Evolutionary conservation across 2,888 invertebrate genomes (phyloP), one percentile per base, ranked within the genome.

Genomic region (Sinelater perroti): DNA sequence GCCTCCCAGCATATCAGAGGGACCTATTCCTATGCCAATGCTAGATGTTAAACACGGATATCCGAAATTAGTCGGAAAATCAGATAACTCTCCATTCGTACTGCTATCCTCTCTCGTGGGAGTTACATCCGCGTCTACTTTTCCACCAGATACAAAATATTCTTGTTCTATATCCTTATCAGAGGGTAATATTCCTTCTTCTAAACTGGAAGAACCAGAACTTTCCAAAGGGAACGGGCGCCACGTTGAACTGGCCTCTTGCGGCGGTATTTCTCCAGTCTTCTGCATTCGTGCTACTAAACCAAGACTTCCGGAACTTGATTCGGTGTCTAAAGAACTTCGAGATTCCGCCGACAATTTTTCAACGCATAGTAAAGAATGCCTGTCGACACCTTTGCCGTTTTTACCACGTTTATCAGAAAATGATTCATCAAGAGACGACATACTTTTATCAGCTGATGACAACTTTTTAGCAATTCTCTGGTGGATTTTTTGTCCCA

Each of bases 171-270:
- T 55, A 62, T 88, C 88, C 28, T 86, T 86, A 72, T 91, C 91
- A 38, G 89, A 87, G 6, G 90, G 89, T 69, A 90, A 85, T 83
- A 90, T 88, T 3, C 88, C 90, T 73, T 93, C 93, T 75, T 93
- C 93, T 36, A 91, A 85, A 72, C 92, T 93, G 2, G 92, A 92
- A 61, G 91, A 92, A 26, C 90, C 91, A 45, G 91, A 91, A 72
- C 91, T 92, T 72, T 92, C 92, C 10, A 93, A 84, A 14, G 91
- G 88, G 73, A 92, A 93, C 2, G 91, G 89, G 68, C 88, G 85
- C 90, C 91, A 91, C 0, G 91, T 91, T 2, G 90, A 87, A 72
- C 88, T 90, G 49, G 89, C 80, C 72, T 91, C 91, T 72, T 86
- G 82, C 40, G 81, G 78, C 2, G 77, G 79, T 18, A 82, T 73